Base-by-base conservation (phyloP, 2,888 invertebrate species). In the Acleris cristana region DNA sequence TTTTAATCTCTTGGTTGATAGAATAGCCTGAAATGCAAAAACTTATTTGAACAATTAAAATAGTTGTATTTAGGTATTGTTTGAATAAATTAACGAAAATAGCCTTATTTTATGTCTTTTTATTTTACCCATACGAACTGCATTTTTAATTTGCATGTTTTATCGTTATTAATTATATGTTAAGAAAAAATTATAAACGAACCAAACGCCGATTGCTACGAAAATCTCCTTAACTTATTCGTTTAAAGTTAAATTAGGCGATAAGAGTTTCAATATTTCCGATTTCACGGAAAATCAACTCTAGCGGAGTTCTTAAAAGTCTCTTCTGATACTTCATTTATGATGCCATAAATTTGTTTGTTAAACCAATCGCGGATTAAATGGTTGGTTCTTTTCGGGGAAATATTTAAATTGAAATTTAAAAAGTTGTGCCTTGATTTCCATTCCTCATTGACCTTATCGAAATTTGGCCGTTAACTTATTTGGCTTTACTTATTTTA, bases 271-370 rank as follows among this genome's bases (percentile, higher is more conserved):
- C 73, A 74, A 74, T 73, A 76, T 73, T 73, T 70, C 74, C 73
- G 71, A 76, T 76, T 77, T 75, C 73, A 73, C 71, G 75, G 72
- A 68, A 73, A 74, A 77, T 78, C 73, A 74, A 76, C 75, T 75
- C 72, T 71, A 70, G 26, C 54, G 16, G 45, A 44, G n/a, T 53
- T 52, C 34, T 60, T 59, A 19, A n/a, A 44, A 23, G 19, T 40
- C 52, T 4, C 34, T 16, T 53, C 8, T 5, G n/a, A 23, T 23
- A 54, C 30, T 53, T 61, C 52, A 61, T 61, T 61, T 61, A 23
- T 44, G 44, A 61, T 61, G 60, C 60, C 60, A 61, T 61, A 61
- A 61, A 60, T 60, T 60, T 60, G 52, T 61, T 61, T 61, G 23
- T 45, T n/a, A 44, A 44, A 61, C 10, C 60, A 21, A 49, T n/a